A percentile compares a stretch with the other conserved stretches of the same genome.
These are phyloP conservation scores for Netelia fuscicornis DNA, from an alignment of 2,888 invertebrate genomes.

Conservation along the genomic window DNA sequence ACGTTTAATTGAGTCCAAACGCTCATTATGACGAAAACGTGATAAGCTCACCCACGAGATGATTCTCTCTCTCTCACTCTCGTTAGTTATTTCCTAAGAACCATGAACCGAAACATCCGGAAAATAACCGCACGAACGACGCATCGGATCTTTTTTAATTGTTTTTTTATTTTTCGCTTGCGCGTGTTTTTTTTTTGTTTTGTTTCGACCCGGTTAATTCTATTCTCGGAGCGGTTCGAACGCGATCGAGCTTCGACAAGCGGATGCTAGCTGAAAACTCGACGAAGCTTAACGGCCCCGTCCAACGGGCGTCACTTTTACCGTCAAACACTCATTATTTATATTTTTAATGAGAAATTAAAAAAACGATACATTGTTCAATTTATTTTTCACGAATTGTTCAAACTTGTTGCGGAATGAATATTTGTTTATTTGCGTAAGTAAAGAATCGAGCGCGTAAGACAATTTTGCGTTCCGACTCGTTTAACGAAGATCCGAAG, in stretches of 20 bases:
- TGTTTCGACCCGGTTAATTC: constrained; percentile 59
- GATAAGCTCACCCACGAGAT: not conserved
- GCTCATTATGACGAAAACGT: constrained; percentile 74
- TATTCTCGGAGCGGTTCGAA: constrained; percentile 64
- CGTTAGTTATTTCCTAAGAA: not conserved
- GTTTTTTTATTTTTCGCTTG: constrained; percentile 61
- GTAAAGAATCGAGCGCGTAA: no score
- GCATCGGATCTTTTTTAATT: constrained; percentile 28
- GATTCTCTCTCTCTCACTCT: not conserved
- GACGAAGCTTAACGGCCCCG: not conserved
- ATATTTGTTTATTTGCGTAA: no score
- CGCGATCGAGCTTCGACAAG: constrained; percentile 61
- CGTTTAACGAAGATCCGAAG: constrained; percentile 8
- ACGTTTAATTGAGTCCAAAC: constrained; percentile 81
- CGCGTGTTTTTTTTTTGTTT: not conserved
- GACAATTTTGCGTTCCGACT: not conserved
- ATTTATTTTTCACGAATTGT: not conserved
- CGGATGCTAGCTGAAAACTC: constrained; percentile 29
- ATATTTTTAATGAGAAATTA: constrained; percentile 22
- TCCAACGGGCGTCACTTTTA: constrained; percentile 33
- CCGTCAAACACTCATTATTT: constrained; percentile 7
- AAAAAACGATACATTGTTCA: not conserved
- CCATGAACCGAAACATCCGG: not conserved
- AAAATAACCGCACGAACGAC: constrained; percentile 10
- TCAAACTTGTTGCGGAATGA: not conserved